Conservation (phyloP, 1,140 invertebrate genomes). For the Vanessa atalanta region DNA sequence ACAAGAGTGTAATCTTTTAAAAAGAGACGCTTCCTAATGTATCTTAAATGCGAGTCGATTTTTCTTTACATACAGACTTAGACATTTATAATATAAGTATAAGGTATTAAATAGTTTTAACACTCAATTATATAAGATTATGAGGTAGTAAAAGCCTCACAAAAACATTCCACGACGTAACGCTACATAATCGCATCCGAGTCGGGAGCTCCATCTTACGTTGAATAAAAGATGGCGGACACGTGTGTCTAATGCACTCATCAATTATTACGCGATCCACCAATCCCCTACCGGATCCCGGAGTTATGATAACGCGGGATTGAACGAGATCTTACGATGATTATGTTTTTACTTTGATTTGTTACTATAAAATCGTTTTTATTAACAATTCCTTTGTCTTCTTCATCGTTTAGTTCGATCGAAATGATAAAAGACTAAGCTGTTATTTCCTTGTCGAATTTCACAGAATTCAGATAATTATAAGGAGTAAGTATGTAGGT, state of each 20-base stretch:
- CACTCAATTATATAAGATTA: neutral
- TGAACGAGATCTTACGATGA: constrained; percentile 8
- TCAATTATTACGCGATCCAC: constrained; percentile 64
- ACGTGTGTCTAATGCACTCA: constrained; percentile 74
- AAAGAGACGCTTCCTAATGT: no score
- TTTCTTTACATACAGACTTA: no score
- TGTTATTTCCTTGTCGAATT: no score
- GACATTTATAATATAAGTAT: no score
- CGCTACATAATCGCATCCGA: constrained; percentile 25
- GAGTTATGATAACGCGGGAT: constrained; percentile 43
- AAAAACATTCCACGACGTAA: constrained; percentile 30
- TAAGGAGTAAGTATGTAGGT: no score
- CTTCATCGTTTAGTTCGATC: neutral
- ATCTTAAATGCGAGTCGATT: no score
- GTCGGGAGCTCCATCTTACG: constrained; percentile 29
- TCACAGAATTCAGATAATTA: no score
- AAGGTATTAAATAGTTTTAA: neutral
- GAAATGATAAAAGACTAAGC: no score
- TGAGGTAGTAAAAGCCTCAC: constrained; percentile 8
- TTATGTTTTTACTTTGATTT: constrained; percentile 11
- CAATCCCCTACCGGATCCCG: constrained; percentile 34
- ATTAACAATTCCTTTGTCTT: neutral
- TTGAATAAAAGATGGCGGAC: constrained; percentile 68
- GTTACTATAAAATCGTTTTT: neutral
- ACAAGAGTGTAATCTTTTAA: no score